Conservation (phyloP, 2,797 vertebrate species). For the Lophius americanus region DNA sequence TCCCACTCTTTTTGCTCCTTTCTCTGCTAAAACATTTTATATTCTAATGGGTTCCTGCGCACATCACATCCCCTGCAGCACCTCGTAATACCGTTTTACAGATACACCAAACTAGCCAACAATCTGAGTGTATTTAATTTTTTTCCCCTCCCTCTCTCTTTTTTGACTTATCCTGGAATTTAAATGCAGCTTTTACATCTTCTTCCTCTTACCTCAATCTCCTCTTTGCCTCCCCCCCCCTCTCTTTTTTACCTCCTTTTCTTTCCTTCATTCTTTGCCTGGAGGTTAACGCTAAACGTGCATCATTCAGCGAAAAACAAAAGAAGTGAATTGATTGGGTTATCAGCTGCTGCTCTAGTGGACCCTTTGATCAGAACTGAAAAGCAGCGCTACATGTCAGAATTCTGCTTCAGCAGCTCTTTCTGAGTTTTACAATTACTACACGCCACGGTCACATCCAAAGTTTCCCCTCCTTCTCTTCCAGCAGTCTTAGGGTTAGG, state of each 20-base stretch:
- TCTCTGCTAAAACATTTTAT: constrained; percentile 80
- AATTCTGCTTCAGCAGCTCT: constrained; percentile 85
- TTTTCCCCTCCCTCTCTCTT: constrained; percentile 11
- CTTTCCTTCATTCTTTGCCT: constrained; percentile 80
- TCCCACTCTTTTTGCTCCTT: constrained; percentile 67
- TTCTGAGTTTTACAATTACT: constrained; percentile 86
- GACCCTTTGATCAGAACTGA: constrained; percentile 79
- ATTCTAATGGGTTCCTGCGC: constrained; percentile 73
- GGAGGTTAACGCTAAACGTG: constrained; percentile 88
- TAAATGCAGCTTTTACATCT: constrained; percentile 70
- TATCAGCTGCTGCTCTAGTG: constrained; percentile 80
- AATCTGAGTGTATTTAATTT: constrained; percentile 80
- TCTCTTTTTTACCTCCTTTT: constrained; percentile 38
- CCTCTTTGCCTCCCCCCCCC: constrained; percentile 38
- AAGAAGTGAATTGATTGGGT: constrained; percentile 86
- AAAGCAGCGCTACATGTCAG: constrained; percentile 83
- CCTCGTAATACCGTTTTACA: constrained; percentile 69
- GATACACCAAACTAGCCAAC: constrained; percentile 79
- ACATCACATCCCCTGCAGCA: constrained; percentile 53
- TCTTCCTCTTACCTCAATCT: constrained; percentile 49
- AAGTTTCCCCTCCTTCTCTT: constrained; percentile 71
- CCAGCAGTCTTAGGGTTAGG: constrained; percentile 70
- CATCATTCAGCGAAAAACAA: constrained; percentile 92
- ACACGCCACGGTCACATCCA: constrained; percentile 80
- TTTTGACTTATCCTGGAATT: constrained; percentile 55